Evolutionary conservation across 2,113 vertebrate species (phyloP).

Genomic region (Ammodytes dubius): DNA sequence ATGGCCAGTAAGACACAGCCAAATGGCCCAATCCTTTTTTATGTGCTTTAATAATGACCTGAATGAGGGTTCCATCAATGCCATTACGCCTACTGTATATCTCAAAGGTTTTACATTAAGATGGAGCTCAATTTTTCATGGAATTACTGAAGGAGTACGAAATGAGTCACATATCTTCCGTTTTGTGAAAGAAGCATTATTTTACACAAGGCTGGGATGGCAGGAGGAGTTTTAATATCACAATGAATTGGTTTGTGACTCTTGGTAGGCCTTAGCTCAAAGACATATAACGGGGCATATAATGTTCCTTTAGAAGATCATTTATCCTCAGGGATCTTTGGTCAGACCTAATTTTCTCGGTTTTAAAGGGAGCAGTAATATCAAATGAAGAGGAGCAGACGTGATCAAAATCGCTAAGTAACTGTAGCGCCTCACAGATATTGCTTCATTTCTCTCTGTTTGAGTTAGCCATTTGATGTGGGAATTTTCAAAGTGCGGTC

Average conservation of each 20-base stretch:
- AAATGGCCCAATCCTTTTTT: neutral
- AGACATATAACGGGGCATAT: conserved; percentile 56
- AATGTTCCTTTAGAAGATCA: conserved; percentile 58
- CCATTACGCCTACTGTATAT: neutral
- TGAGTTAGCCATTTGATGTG: neutral
- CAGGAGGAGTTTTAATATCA: conserved; percentile 4
- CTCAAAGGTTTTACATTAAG: conserved; percentile 17
- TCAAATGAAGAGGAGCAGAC: conserved; percentile 42
- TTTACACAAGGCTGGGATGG: neutral
- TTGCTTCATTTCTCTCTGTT: conserved; percentile 19
- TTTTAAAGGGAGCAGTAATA: conserved; percentile 53
- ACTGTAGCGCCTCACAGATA: conserved; percentile 7
- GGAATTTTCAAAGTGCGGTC: neutral
- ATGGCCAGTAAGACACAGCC: neutral
- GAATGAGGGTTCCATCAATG: neutral
- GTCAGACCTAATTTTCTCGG: conserved; percentile 58
- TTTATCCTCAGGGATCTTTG: conserved; percentile 64
- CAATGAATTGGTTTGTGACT: conserved; percentile 36
- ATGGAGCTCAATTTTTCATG: conserved; percentile 1
- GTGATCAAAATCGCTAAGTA: conserved; percentile 50
- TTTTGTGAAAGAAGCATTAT: conserved; percentile 16
- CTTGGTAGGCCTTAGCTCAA: conserved; percentile 46
- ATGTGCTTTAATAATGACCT: conserved; percentile 20
- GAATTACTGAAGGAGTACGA: conserved; percentile 4
- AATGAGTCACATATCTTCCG: conserved; percentile 8